phyloP scores from a whole-genome alignment of 2,113 vertebrate species.

The Anarhynchus alexandrinus region DNA sequence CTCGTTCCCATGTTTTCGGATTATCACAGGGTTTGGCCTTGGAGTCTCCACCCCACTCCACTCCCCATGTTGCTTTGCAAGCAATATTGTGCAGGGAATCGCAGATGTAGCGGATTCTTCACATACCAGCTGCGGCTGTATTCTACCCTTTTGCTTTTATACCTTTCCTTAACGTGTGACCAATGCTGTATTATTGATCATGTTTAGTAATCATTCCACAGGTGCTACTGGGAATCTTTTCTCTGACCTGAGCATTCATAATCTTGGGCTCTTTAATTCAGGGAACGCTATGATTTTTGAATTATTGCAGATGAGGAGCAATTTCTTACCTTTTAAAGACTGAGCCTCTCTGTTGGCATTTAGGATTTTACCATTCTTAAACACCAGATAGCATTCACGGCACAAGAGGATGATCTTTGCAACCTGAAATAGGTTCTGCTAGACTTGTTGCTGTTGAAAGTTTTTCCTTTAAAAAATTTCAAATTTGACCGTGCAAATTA shows the following conservation, averaged over 20 bases:
- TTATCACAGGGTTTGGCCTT: no score
- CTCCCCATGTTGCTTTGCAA: no score
- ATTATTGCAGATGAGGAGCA: neutral
- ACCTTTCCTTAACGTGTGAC: no score
- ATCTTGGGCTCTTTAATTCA: neutral
- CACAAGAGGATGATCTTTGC: neutral
- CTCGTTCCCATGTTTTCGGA: no score
- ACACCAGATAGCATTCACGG: neutral
- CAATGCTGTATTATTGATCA: no score
- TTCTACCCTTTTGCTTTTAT: no score
- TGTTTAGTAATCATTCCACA: no score
- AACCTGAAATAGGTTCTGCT: neutral
- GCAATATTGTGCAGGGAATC: no score
- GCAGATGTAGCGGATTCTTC: no score
- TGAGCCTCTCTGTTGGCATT: neutral
- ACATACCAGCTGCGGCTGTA: no score
- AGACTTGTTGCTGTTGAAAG: neutral
- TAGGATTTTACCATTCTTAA: neutral
- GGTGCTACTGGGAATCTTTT: neutral
- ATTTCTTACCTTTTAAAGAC: neutral
- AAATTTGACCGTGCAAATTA: neutral
- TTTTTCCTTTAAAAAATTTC: neutral
- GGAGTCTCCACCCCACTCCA: no score
- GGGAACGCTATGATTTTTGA: neutral
- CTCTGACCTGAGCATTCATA: neutral